Percentiles rank a stretch among this genome's conserved stretches.
phyloP scores from a whole-genome alignment of 1,140 invertebrate species.

The Gryon sp. region DNA sequence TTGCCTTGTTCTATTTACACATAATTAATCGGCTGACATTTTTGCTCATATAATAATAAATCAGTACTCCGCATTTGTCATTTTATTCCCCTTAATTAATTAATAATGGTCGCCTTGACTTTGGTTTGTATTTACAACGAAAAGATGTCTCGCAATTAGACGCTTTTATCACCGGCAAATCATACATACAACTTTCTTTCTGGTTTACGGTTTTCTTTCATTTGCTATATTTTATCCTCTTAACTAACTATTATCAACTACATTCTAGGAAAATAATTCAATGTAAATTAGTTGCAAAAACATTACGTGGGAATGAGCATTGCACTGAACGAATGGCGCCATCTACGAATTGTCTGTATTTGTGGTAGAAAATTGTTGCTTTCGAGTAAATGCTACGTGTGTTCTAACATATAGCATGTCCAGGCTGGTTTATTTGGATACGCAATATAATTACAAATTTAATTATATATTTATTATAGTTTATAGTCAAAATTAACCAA shows the following conservation, averaged over 20 bases:
- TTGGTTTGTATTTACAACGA: conserved; percentile 43
- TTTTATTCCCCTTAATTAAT: neutral
- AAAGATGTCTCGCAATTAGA: neutral
- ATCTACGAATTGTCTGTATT: no score
- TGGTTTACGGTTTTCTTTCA: no score
- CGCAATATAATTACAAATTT: neutral
- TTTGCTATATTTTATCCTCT: no score
- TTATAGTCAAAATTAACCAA: no score
- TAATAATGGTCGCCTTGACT: conserved; percentile 16
- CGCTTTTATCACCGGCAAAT: neutral
- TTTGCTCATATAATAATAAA: neutral
- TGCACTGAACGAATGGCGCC: conserved; percentile 21
- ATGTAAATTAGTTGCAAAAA: conserved; percentile 21
- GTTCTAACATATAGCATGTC: conserved; percentile 15
- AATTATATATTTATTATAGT: neutral
- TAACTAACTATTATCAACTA: conserved; percentile 14
- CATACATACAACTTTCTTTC: conserved; percentile 5
- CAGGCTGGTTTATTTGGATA: neutral
- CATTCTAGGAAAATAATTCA: neutral
- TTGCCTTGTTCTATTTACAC: conserved; percentile 14
- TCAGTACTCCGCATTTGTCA: conserved; percentile 23
- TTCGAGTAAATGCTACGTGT: conserved; percentile 18
- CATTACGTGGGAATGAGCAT: conserved; percentile 30
- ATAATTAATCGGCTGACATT: neutral
- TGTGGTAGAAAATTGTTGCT: neutral